Percentiles rank a stretch among this genome's conserved stretches.
These are phyloP conservation scores for Falcunculus frontatus DNA, from an alignment of 2,113 vertebrate genomes.

Conservation along the genomic window DNA sequence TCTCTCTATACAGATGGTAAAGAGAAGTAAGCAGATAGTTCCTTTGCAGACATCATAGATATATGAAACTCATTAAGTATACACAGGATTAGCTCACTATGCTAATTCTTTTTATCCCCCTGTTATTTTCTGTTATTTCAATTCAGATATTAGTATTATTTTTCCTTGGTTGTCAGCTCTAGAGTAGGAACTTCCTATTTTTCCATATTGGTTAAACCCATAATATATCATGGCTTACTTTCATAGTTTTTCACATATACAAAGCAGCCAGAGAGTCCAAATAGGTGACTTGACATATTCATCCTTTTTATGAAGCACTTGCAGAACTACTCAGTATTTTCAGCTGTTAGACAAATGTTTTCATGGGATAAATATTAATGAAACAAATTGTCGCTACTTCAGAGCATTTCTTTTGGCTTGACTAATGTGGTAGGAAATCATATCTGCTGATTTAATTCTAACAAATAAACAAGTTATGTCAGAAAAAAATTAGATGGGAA, in stretches of 20 bases:
- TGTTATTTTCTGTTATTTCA: neutral
- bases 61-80: neutral
- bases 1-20: neutral
- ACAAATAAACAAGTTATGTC: neutral
- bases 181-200: neutral
- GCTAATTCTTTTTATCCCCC: neutral
- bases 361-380: neutral
- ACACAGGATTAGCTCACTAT: neutral
- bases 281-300: neutral
- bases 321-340: neutral
- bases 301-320: neutral
- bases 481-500: neutral
- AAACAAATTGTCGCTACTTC: neutral
- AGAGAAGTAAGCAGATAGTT: neutral
- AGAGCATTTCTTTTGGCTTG: neutral
- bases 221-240: neutral
- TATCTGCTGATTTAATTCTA: neutral
- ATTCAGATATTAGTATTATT: neutral
- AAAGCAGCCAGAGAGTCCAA: neutral
- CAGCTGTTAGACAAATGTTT: neutral
- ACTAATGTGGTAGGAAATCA: neutral
- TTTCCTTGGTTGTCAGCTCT: neutral
- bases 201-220: neutral
- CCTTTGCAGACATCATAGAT: neutral
- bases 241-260: neutral